Base-by-base conservation (phyloP, 2,113 vertebrate species). In the Rostratula benghalensis region DNA sequence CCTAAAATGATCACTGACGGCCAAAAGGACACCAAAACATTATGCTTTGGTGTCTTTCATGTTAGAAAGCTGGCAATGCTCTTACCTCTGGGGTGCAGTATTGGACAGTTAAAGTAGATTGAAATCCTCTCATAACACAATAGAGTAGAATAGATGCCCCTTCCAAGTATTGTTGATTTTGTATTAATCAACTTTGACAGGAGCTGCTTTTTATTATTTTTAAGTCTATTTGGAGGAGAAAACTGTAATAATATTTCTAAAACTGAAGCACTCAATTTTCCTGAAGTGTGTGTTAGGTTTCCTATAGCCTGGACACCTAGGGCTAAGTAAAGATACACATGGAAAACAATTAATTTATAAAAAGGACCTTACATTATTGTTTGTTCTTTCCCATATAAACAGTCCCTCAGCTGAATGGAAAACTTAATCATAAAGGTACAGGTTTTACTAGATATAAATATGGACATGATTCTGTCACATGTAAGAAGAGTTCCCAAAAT, bases 391-490 rank as follows among this genome's bases (percentile, higher is more conserved):
- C 13, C 30, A 18, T 15, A 37, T 30, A 37, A 68, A 11, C 6
- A 39, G 33, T 45, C 10, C 39, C 23, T 43, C 20, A 27, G 2
- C 11, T 59, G 56, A 68, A 83, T 5, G 9, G 20, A 69, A 85
- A 93, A 59, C 15, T 35, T 70, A 25, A 64, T 7, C 10, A 64
- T 28, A 41, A 59, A 50, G 8, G 11, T 17, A 43, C 9, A 48
- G 23, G 25, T 13, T 59, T 87, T 84, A 6, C 13, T 33, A 23
- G 15, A 5, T 67, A 13, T 41, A 35, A 84, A 56, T 33, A 81
- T 0, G 0, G 31, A 7, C 11, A 45, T 0, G 0, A 53, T 67
- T 69, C 41, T 70, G 37, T 43, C 51, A 37, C n/a, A 13, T 0
- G 0, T 7, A 9, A 63, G 46, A 54, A n/a, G 9, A 63, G 4